These are phyloP conservation scores for Oscheius sp. DNA, from an alignment of 2,888 invertebrate species.

Conservation along the genomic window DNA sequence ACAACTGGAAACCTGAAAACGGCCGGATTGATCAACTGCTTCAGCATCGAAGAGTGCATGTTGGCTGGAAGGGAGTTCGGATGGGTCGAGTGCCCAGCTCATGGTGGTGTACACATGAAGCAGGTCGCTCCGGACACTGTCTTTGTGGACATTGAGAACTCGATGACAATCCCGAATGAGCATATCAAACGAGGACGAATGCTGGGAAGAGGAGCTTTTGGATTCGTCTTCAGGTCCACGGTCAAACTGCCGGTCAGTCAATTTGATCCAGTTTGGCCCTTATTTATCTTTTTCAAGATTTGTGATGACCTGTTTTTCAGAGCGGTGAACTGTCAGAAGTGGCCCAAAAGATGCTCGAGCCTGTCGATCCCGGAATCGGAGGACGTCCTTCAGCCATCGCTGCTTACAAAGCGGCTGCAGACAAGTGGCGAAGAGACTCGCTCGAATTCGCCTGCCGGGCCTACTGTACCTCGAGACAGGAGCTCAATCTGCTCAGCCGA, in stretches of 20 bases:
- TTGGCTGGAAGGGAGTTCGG: slow-evolving; percentile 52
- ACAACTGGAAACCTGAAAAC: slow-evolving; percentile 46
- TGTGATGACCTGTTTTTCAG: slow-evolving; percentile 2
- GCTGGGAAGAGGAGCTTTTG: slow-evolving; percentile 96
- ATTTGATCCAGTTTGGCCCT: too few relatives aligned
- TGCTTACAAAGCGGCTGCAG: slow-evolving; percentile 82
- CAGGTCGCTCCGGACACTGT: slow-evolving; percentile 91
- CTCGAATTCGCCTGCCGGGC: slow-evolving; percentile 92
- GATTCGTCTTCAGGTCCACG: slow-evolving; percentile 88
- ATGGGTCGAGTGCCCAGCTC: slow-evolving; percentile 83
- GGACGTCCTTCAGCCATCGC: slow-evolving; percentile 81
- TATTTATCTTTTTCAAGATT: too few relatives aligned
- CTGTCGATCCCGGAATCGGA: slow-evolving; percentile 86
- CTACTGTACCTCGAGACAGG: slow-evolving; percentile 87
- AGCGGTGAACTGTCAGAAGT: slow-evolving; percentile 78
- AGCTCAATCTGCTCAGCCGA: slow-evolving; percentile 86
- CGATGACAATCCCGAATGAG: slow-evolving; percentile 85
- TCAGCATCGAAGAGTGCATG: slow-evolving; percentile 96
- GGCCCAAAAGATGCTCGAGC: slow-evolving; percentile 95
- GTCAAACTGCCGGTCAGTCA: slow-evolving; percentile 58
- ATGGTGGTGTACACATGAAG: slow-evolving; percentile 82
- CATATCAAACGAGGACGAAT: slow-evolving; percentile 81
- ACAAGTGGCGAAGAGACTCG: slow-evolving; percentile 94
- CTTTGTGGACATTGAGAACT: slow-evolving; percentile 53
- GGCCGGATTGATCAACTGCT: slow-evolving; percentile 74